These are phyloP conservation scores for Myrmophylax atrothorax DNA, from an alignment of 2,113 vertebrate species.

Conservation along the genomic window DNA sequence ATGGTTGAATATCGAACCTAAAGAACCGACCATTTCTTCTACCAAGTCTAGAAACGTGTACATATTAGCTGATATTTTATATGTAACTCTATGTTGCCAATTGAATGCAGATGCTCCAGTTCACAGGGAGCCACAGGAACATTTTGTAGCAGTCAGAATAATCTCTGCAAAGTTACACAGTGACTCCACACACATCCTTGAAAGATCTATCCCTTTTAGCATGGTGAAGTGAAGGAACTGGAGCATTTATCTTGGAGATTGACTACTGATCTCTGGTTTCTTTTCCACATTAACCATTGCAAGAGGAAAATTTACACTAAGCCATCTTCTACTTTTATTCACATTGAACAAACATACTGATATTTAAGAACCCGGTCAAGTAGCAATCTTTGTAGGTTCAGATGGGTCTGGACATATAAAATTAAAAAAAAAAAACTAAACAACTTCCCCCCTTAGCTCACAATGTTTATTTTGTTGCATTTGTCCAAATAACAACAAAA, in stretches of 20 bases:
- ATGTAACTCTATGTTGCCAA: not conserved
- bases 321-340: not conserved
- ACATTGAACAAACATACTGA: not conserved
- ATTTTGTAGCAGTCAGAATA: not conserved
- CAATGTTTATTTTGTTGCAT: not conserved
- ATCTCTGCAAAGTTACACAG: not conserved
- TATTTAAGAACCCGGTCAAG: not conserved
- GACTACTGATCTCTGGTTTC: not conserved
- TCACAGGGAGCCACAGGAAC: not conserved
- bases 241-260: not conserved
- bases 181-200: not conserved
- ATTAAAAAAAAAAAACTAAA: not conserved
- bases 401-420: not conserved
- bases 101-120: not conserved
- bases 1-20: not conserved
- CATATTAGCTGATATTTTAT: not conserved
- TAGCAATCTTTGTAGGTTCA: not conserved
- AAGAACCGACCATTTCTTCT: not conserved
- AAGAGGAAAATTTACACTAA: not conserved
- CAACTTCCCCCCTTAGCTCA: not conserved
- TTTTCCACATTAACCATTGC: not conserved
- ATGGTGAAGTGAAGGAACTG: not conserved
- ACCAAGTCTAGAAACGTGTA: not conserved
- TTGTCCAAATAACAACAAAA: not conserved
- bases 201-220: not conserved